phyloP scores from a whole-genome alignment of 2,797 vertebrate species.

The Hafferia zeledoni region DNA sequence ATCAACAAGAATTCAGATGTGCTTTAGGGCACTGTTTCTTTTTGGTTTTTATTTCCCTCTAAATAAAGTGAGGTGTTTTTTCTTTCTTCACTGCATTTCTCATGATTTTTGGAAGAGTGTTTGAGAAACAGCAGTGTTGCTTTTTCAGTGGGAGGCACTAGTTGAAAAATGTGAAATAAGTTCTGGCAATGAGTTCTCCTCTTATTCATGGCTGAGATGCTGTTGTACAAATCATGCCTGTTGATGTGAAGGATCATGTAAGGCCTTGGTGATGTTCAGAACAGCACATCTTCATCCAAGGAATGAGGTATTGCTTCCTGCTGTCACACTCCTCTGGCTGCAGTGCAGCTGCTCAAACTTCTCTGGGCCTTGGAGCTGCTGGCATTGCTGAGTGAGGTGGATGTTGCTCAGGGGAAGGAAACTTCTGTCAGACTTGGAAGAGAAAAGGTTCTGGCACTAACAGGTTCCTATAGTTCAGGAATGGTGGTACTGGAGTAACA shows the following conservation, averaged over 20 bases:
- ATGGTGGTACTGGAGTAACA: background rate
- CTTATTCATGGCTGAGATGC: background rate
- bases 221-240: background rate
- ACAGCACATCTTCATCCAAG: background rate
- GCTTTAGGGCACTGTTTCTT: background rate
- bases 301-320: background rate
- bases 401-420: background rate
- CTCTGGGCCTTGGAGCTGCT: background rate
- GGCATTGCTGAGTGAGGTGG: background rate
- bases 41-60: too few species aligned
- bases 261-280: background rate
- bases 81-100: background rate
- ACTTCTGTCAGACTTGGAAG: background rate
- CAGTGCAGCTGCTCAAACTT: background rate
- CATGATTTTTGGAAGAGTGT: background rate
- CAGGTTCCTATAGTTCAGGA: background rate
- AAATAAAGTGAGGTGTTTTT: background rate
- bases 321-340: conserved; percentile 8
- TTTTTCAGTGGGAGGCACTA: background rate
- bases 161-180: background rate
- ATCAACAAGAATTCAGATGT: background rate
- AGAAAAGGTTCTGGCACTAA: background rate
- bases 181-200: background rate
- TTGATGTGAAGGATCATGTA: background rate
- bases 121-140: background rate